Evolutionary conservation across 2,888 invertebrate genomes (phyloP), one percentile per base, ranked within the genome.

Genomic region (Nephrotoma appendiculata): DNA sequence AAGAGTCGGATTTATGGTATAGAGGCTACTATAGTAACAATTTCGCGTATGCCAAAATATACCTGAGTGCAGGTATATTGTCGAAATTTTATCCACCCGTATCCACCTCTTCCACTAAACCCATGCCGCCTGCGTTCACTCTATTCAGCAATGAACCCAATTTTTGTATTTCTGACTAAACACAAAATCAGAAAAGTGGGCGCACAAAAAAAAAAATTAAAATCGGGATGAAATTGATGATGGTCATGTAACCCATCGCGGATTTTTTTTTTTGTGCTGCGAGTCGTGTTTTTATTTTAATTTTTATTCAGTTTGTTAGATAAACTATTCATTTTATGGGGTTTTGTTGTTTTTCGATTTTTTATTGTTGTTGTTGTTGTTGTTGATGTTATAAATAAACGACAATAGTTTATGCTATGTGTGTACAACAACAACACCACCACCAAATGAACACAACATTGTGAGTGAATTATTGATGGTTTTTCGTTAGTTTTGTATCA

Each of bases 311-410:
- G 41, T 84, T 84, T 84, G 84, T 84, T 84, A 84, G 84, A 84
- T 84, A 84, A 84, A 84, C 84, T 84, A 84, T 84, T 84, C 84
- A 84, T 84, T 84, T 84, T 84, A 42, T 41, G 84, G 84, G 84
- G 71, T 71, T 71, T 71, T 71, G 71, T 71, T 71, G 31, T 71
- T 52, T 31, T 52, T 52, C 31, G 71, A 44, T 44, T 6, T 44
- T 44, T 44, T 31, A 2, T 31, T 71, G 19, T 71, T 71, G 7
- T 52, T 52, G 5, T 52, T 71, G 9, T 71, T 71, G 15, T 52
- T 52, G 5, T 52, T 71, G 9, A 31, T 71, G 15, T 52, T 52
- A 0, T 52, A 15, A 52, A 52, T 71, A 71, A 71, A 71, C 71
- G 71, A 71, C 71, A 71, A 71, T 71, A 71, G 71, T 71, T 71